Percentiles rank a stretch among this genome's conserved stretches.
Conservation (phyloP, 2,888 invertebrate genomes). For the Atethmia centrago region DNA sequence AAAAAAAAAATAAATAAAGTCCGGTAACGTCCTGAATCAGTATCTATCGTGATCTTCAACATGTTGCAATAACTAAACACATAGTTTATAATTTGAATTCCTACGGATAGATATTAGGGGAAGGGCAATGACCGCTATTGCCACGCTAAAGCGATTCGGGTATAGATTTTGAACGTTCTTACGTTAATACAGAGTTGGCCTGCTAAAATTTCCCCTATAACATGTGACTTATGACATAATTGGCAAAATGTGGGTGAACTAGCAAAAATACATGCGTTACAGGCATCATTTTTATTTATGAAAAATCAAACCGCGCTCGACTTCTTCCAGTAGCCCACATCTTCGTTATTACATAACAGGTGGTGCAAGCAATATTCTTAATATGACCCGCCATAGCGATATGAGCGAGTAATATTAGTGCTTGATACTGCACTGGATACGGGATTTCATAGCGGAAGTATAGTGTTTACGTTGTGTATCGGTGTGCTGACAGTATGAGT, state of each 20-base stretch:
- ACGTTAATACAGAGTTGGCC: no score
- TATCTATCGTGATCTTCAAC: no score
- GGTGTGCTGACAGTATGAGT: neutral
- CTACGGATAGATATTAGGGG: no score
- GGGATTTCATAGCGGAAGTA: neutral
- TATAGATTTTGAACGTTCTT: no score
- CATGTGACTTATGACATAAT: neutral
- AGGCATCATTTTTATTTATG: neutral
- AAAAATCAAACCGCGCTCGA: neutral
- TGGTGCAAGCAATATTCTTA: slow-evolving; percentile 60
- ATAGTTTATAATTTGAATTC: no score
- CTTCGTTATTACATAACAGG: slow-evolving; percentile 35
- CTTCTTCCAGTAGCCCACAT: slow-evolving; percentile 13
- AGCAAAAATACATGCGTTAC: no score
- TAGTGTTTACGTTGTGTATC: slow-evolving; percentile 16
- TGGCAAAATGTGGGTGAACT: neutral
- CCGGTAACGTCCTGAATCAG: no score
- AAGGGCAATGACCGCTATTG: no score
- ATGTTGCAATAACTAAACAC: no score
- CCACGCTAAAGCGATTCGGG: no score
- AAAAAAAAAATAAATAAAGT: no score
- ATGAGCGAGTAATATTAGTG: slow-evolving; percentile 35
- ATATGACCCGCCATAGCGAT: slow-evolving; percentile 51
- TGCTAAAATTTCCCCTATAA: neutral
- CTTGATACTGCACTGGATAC: slow-evolving; percentile 25